These are phyloP conservation scores for Exephanes ischioxanthus DNA, from an alignment of 2,888 invertebrate genomes.

Conservation along the genomic window DNA sequence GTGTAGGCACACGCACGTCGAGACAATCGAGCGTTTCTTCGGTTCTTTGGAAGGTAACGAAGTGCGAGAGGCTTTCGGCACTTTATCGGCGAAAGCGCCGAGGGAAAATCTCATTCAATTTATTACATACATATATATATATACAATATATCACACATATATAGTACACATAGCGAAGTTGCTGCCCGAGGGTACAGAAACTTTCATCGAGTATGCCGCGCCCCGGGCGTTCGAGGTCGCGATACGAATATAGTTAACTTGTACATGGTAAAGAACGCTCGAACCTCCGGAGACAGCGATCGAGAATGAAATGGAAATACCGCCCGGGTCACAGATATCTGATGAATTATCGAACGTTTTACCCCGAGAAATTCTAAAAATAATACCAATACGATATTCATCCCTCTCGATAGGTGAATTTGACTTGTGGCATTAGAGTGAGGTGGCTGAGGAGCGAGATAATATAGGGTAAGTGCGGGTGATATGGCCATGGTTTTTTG, in stretches of 20 bases:
- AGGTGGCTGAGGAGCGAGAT: background rate
- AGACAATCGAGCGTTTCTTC: conserved; percentile 43
- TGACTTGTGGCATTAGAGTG: conserved; percentile 19
- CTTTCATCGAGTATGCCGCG: conserved; percentile 35
- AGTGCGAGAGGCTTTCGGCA: conserved; percentile 53
- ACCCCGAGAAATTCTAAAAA: conserved; percentile 60
- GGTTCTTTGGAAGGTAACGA: conserved; percentile 52
- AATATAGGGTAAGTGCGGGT: conserved; percentile 1
- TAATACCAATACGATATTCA: conserved; percentile 45
- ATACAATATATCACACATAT: too few relatives aligned
- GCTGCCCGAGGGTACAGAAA: conserved; percentile 22
- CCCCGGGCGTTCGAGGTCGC: conserved; percentile 14
- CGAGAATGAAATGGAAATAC: background rate
- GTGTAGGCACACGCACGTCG: conserved; percentile 21
- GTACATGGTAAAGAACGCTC: background rate
- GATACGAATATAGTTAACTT: conserved; percentile 23
- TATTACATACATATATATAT: background rate
- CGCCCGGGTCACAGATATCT: conserved; percentile 56
- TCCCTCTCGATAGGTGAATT: conserved; percentile 37
- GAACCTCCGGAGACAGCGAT: conserved; percentile 12
- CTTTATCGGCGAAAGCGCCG: conserved; percentile 38
- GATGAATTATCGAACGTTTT: conserved; percentile 65
- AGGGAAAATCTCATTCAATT: conserved; percentile 57
- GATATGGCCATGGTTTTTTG: too few relatives aligned
- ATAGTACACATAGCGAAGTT: background rate